These are phyloP conservation scores for Apoderus coryli DNA, from an alignment of 2,888 invertebrate species.

Conservation along the genomic window DNA sequence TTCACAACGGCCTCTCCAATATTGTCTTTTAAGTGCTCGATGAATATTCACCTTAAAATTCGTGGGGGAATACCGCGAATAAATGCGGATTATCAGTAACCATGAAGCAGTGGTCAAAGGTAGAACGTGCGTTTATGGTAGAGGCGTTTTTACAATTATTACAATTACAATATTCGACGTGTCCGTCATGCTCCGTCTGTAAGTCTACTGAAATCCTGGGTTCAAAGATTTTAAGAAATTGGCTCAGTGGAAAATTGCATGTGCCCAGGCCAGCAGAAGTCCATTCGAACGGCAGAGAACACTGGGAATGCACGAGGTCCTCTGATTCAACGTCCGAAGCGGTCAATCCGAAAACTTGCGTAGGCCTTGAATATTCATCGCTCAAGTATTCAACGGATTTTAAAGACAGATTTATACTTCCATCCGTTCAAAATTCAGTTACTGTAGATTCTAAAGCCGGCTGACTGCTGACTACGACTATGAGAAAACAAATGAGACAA, in stretches of 20 bases:
- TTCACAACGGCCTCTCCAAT: too few species aligned
- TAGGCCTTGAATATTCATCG: too few species aligned
- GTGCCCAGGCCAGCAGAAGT: slow-evolving; percentile 3
- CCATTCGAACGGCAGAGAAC: slow-evolving; percentile 2
- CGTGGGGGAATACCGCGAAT: not conserved
- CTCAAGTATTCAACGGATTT: too few species aligned
- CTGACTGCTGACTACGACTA: too few species aligned
- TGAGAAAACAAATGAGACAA: too few species aligned
- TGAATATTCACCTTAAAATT: slow-evolving; percentile 1
- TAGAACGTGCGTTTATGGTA: too few species aligned
- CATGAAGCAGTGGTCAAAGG: too few species aligned
- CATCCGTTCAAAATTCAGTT: slow-evolving; percentile 3
- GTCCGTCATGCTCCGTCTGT: slow-evolving; percentile 1
- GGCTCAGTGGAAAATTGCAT: slow-evolving; percentile 1
- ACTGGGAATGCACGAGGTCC: slow-evolving; percentile 1
- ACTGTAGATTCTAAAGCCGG: too few species aligned
- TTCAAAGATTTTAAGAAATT: slow-evolving; percentile 3
- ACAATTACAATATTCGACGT: slow-evolving; percentile 3
- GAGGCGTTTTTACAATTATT: too few species aligned
- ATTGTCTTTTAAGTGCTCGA: not conserved
- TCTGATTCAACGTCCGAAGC: too few species aligned
- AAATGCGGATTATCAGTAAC: not conserved
- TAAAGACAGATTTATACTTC: slow-evolving; percentile 2
- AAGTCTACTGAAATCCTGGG: slow-evolving; percentile 3
- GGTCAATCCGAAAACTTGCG: too few species aligned